Percentiles rank a stretch among this genome's conserved stretches.
phyloP scores from a whole-genome alignment of 2,113 vertebrate species.

The Erythrolamprus reginae region DNA sequence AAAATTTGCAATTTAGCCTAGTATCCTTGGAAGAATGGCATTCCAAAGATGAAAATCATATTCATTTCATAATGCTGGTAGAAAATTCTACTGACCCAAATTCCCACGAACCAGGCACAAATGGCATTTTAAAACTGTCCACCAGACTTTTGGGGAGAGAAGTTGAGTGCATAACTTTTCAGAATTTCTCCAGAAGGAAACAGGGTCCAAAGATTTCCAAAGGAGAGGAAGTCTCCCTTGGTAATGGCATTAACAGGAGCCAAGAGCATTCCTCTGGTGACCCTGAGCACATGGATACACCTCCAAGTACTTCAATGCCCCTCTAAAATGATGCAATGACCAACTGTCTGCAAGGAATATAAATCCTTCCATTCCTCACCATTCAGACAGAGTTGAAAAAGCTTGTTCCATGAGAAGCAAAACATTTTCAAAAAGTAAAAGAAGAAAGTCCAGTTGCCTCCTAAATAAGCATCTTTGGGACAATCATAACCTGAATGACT shows the following conservation, averaged over 20 bases:
- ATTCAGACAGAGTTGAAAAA: no score
- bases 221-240: not conserved
- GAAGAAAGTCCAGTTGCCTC: no score
- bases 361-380: no score
- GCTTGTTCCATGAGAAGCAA: no score
- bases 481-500: no score
- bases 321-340: no score
- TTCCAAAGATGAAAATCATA: not conserved
- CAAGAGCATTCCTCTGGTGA: no score
- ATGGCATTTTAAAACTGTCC: not conserved
- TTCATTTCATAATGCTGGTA: not conserved
- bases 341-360: no score
- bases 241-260: not conserved
- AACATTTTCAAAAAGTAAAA: no score
- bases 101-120: not conserved
- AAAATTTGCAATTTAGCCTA: not conserved
- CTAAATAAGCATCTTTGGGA: no score
- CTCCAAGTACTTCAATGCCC: no score
- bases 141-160: not conserved
- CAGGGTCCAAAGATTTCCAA: not conserved
- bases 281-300: no score
- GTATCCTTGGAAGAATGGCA: not conserved
- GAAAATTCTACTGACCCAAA: not conserved
- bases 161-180: not conserved
- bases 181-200: not conserved